These are phyloP conservation scores for Caerostris darwini DNA, from an alignment of 1,140 invertebrate species.

Conservation along the genomic window DNA sequence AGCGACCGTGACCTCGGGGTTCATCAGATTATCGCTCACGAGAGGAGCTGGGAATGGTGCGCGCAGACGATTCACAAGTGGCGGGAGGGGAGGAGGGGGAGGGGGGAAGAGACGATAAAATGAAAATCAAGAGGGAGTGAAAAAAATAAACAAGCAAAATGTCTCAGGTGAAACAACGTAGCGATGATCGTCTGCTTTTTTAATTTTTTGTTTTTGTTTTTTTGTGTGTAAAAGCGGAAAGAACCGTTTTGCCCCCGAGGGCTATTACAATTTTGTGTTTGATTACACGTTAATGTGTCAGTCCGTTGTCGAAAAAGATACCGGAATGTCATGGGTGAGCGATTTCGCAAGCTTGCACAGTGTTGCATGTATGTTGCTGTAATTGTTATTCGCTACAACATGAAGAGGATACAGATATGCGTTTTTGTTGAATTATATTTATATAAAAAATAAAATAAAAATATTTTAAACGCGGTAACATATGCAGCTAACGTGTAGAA, in stretches of 20 bases:
- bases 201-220: neutral
- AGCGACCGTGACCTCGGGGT: constrained; percentile 44
- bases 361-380: no score
- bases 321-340: neutral
- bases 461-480: no score
- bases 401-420: no score
- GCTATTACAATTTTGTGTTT: neutral
- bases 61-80: constrained; percentile 8
- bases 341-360: neutral
- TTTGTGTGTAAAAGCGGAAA: neutral
- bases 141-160: neutral
- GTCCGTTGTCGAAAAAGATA: neutral
- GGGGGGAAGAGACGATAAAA: neutral
- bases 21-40: constrained; percentile 14
- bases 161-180: neutral
- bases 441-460: no score
- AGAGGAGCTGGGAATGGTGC: constrained; percentile 28
- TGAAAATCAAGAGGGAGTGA: neutral
- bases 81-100: neutral
- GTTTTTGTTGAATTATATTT: no score
- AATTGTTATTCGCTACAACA: no score
- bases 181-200: neutral
- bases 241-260: constrained; percentile 13
- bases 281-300: neutral
- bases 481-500: no score